Evolutionary conservation across 2,888 invertebrate species (phyloP), one percentile per base, ranked within the genome.

Genomic region (Dasypogon diadema): DNA sequence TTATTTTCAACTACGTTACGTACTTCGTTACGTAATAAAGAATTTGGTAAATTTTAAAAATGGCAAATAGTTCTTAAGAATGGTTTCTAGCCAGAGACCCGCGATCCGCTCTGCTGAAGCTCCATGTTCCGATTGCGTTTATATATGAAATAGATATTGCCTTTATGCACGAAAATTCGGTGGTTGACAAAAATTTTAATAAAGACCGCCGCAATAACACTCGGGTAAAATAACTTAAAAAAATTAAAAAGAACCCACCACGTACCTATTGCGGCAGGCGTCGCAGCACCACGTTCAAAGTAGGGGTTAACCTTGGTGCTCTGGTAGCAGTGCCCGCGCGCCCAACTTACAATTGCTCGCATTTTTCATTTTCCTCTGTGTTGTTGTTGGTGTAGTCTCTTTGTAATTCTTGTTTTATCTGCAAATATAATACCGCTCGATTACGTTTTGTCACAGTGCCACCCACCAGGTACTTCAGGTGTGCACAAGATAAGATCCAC

Each of bases 271-370:
- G 48, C 24, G 65, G 37, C 60, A 12, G n/a, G 46, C 37, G 42
- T n/a, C 34, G 6, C 65, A 21, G 6, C 26, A 24, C 65, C 18
- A 16, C 18, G 24, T 18, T 6, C 54, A 16, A 34, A 46, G 70
- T 54, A 70, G 70, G 70, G 65, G 70, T 30, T 70, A 34, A 30
- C 70, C 70, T 70, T 70, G 70, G 51, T 54, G 30, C 70, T 70
- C 46, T 54, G 70, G 70, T 34, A 37, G 70, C 51, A 54, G n/a
- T 54, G 12, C 8, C 12, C 21, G 21, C 54, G 30, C 70, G 2
- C 18, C 4, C 63, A 26, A 18, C 34, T 34, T 12, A 54, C 54
- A 70, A 70, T 30, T 70, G 54, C 16, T 70, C 70, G 70, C 51
- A 54, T 70, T 70, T 70, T 70, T 70, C 51, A 54, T 54, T 54